These are phyloP conservation scores for Drosophila nigritarsus DNA, from an alignment of 2,888 invertebrate genomes.

Conservation along the genomic window DNA sequence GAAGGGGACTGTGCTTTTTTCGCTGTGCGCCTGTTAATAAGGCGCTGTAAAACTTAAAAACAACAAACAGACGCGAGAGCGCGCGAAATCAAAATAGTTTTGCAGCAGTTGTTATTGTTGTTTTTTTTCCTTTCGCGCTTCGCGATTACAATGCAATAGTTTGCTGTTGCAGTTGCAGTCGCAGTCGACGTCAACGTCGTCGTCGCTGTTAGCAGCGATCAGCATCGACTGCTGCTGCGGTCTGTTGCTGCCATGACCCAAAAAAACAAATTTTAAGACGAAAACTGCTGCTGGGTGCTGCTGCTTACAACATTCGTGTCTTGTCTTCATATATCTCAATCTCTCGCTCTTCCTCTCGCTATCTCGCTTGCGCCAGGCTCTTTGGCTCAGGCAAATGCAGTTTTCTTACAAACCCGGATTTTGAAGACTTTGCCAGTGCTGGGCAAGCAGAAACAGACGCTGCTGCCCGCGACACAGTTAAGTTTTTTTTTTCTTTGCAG, in stretches of 20 bases:
- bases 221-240: constrained; percentile 22
- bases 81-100: constrained; percentile 58
- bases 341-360: constrained; percentile 15
- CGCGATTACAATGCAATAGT: constrained; percentile 1
- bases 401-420: constrained; percentile 82
- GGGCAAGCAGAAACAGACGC: constrained; percentile 78
- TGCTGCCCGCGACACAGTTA: constrained; percentile 61
- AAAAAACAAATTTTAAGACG: constrained; percentile 60
- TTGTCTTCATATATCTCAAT: constrained; percentile 7
- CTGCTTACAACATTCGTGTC: constrained; percentile 26
- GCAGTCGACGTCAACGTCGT: neutral
- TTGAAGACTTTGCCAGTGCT: constrained; percentile 81
- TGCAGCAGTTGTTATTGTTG: constrained; percentile 30
- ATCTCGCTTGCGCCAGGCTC: constrained; percentile 27
- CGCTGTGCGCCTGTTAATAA: constrained; percentile 81
- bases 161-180: constrained; percentile 19
- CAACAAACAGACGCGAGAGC: constrained; percentile 76
- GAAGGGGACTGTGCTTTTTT: constrained; percentile 43
- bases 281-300: constrained; percentile 44
- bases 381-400: constrained; percentile 47
- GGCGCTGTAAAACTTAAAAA: constrained; percentile 83
- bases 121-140: neutral
- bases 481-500: constrained; percentile 3
- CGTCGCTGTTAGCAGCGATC: constrained; percentile 12
- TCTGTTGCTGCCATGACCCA: constrained; percentile 59